These are phyloP conservation scores for Polypterus senegalus DNA, from an alignment of 2,113 vertebrate genomes.

Conservation along the genomic window DNA sequence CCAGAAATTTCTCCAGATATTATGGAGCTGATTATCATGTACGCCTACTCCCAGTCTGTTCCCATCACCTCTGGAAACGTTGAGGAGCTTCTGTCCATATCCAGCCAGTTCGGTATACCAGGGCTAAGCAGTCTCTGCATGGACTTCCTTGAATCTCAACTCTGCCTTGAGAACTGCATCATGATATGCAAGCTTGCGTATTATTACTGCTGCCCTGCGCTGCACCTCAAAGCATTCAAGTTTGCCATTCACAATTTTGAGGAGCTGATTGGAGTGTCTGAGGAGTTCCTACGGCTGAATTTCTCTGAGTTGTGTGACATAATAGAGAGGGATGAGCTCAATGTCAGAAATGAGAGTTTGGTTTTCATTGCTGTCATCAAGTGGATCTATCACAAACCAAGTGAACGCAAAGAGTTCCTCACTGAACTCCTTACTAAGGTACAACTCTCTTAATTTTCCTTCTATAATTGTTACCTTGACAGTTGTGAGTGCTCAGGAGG, in stretches of 20 bases:
- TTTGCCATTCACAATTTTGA: slow-evolving; percentile 66
- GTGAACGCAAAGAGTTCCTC: slow-evolving; percentile 40
- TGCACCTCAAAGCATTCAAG: slow-evolving; percentile 41
- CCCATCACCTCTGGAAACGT: slow-evolving; percentile 44
- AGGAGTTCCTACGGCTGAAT: slow-evolving; percentile 58
- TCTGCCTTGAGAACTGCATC: slow-evolving; percentile 57
- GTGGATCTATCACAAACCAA: slow-evolving; percentile 50
- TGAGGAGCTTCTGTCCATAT: slow-evolving; percentile 43
- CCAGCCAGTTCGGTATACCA: slow-evolving; percentile 53
- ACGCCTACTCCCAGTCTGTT: slow-evolving; percentile 50
- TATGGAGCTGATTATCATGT: slow-evolving; percentile 61
- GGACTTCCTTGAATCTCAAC: slow-evolving; percentile 47
- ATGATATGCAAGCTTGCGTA: slow-evolving; percentile 55
- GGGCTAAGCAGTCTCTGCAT: slow-evolving; percentile 46
- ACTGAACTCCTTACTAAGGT: slow-evolving; percentile 54
- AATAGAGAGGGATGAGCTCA: slow-evolving; percentile 56
- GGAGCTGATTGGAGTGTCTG: slow-evolving; percentile 39
- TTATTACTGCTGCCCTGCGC: slow-evolving; percentile 36
- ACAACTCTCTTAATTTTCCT: background rate
- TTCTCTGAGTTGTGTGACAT: slow-evolving; percentile 46
- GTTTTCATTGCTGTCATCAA: slow-evolving; percentile 56
- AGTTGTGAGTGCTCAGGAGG: too few relatives aligned
- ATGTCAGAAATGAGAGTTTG: slow-evolving; percentile 47
- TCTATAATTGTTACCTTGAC: too few relatives aligned
- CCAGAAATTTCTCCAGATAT: slow-evolving; percentile 47